Base-by-base conservation (phyloP, 2,888 invertebrate genomes). In the Ephialtes manifestator region DNA sequence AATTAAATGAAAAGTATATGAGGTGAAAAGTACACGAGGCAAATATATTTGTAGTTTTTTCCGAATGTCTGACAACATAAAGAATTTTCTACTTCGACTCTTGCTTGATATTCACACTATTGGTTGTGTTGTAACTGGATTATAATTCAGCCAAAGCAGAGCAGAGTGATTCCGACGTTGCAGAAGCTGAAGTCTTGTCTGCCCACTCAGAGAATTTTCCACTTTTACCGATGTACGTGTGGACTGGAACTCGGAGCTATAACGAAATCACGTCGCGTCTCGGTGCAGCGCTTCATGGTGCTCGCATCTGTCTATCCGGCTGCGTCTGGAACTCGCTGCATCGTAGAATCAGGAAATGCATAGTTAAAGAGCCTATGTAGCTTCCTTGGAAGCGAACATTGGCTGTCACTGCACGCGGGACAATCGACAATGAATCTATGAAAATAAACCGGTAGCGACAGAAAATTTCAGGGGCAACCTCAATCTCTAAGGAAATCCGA, bases 381-480 rank as follows among this genome's bases (percentile, higher is more conserved):
- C 75, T 63, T 75, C 75, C 75, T 75, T 75, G 75, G 31, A 63
- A 35, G 46, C 48, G 35, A 39, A n/a, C 31, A 75, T 75, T 75
- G 75, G 15, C 60, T 48, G 35, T 63, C 75, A 31, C n/a, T 67
- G 84, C 80, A 81, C 84, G 84, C 81, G 76, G 76, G 71, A 63
- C 39, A 77, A 78, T 75, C 77, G 51, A 72, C 76, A 83, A 86
- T 88, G 85, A 87, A 72, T 84, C 71, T 77, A 81, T 72, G 78
- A 70, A 74, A 53, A 76, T 85, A 74, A 81, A 79, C 58, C 81
- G 76, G 84, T 81, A 81, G 76, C 48, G 74, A 51, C 46, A 35
- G 43, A 51, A 35, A 60, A 31, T 83, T 75, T 79, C 79, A 83
- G 74, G 75, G 75, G 75, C 70, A 79, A 55, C 63, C 70, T 70